These are phyloP conservation scores for Nymphalis urticae DNA, from an alignment of 2,888 invertebrate genomes.

Conservation along the genomic window DNA sequence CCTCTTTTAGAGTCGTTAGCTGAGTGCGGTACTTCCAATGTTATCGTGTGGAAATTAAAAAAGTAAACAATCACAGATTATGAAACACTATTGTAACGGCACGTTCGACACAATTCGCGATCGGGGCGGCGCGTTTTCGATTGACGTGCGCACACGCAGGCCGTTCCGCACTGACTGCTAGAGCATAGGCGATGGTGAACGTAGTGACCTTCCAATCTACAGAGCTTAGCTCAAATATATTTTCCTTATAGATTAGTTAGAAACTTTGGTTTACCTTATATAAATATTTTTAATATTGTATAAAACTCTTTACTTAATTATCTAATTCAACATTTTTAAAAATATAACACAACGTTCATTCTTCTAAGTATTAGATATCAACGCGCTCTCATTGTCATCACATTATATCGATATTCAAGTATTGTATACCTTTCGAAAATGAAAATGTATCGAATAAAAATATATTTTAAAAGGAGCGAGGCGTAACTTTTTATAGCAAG, in stretches of 20 bases:
- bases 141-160: constrained; percentile 68
- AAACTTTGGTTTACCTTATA: constrained; percentile 8
- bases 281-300: background rate
- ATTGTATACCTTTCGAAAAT: background rate
- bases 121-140: constrained; percentile 46
- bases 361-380: constrained; percentile 30
- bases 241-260: constrained; percentile 54
- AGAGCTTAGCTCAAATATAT: constrained; percentile 68
- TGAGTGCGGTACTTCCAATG: constrained; percentile 51
- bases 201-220: constrained; percentile 79
- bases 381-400: constrained; percentile 30
- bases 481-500: no score
- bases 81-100: constrained; percentile 73
- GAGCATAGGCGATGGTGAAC: constrained; percentile 60
- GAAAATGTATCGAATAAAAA: background rate
- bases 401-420: background rate
- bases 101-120: constrained; percentile 67
- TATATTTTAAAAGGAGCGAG: no score
- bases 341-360: background rate
- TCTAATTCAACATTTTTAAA: background rate
- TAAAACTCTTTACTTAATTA: background rate
- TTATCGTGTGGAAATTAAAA: constrained; percentile 50
- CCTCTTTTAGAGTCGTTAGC: constrained; percentile 65
- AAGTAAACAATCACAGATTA: constrained; percentile 68
- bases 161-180: constrained; percentile 73